phyloP scores from a whole-genome alignment of 2,888 invertebrate species.

The Junonia oenone region DNA sequence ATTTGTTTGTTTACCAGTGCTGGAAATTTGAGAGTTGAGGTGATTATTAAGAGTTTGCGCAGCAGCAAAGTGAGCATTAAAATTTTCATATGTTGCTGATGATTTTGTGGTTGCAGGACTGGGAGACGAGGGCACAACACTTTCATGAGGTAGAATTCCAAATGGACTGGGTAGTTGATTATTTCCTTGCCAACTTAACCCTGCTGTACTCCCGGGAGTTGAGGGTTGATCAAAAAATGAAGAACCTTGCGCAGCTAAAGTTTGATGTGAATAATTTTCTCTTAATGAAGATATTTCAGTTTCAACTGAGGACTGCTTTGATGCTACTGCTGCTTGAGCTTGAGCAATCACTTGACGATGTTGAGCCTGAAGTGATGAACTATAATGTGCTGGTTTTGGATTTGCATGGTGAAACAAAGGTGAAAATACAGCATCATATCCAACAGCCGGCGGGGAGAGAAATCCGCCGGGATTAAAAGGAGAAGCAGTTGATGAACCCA shows the following conservation, averaged over 20 bases:
- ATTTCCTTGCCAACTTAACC: conserved; percentile 87
- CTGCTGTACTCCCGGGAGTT: conserved; percentile 67
- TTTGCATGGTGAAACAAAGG: conserved; percentile 90
- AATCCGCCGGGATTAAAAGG: conserved; percentile 86
- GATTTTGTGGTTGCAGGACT: conserved; percentile 81
- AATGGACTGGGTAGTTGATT: conserved; percentile 85
- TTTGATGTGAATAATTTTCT: conserved; percentile 82
- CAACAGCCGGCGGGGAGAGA: conserved; percentile 86
- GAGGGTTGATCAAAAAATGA: conserved; percentile 84
- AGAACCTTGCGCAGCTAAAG: conserved; percentile 77
- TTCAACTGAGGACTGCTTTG: conserved; percentile 78
- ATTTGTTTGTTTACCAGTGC: conserved; percentile 76
- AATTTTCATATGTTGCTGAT: conserved; percentile 82
- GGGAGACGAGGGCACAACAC: conserved; percentile 83
- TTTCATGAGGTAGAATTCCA: conserved; percentile 88
- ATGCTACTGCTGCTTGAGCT: conserved; percentile 76
- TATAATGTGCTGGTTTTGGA: conserved; percentile 86
- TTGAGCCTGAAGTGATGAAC: conserved; percentile 82
- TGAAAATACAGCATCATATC: conserved; percentile 90
- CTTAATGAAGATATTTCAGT: conserved; percentile 78
- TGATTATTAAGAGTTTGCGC: conserved; percentile 83
- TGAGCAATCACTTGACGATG: conserved; percentile 84
- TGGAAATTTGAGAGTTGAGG: conserved; percentile 82
- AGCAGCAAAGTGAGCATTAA: conserved; percentile 84
- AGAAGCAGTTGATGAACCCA: conserved; percentile 81